A percentile compares a stretch with the other conserved stretches of the same genome.
Evolutionary conservation across 2,888 invertebrate genomes (phyloP).

Genomic region (Scaeva pyrastri): DNA sequence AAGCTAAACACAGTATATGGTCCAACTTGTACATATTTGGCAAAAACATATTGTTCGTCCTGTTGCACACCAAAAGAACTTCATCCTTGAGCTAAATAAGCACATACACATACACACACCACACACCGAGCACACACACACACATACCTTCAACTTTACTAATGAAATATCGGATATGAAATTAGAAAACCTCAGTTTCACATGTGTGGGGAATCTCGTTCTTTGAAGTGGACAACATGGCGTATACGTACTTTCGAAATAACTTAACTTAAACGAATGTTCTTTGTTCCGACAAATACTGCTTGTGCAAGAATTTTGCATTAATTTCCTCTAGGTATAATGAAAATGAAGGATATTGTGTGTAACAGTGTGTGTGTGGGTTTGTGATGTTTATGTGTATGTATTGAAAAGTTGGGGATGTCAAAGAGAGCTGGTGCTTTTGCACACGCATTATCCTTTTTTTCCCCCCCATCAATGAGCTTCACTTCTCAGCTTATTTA

Average conservation of each 20-base stretch:
- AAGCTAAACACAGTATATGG: no score
- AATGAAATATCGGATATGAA: neutral
- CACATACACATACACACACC: no score
- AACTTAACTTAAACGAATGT: neutral
- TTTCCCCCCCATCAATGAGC: neutral
- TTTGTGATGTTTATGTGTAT: neutral
- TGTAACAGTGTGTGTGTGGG: neutral
- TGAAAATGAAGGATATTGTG: conserved; percentile 31
- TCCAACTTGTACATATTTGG: no score
- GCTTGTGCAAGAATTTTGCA: conserved; percentile 44
- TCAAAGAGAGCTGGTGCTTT: neutral
- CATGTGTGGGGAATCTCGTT: neutral
- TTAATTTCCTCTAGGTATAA: conserved; percentile 49
- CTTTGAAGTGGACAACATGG: no score
- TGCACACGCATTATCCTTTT: conserved; percentile 28
- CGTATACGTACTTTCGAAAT: neutral
- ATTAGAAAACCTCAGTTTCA: neutral
- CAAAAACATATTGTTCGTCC: no score
- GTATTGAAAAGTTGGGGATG: neutral
- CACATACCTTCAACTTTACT: neutral
- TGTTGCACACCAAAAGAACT: no score
- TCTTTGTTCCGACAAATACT: neutral
- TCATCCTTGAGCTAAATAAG: no score
- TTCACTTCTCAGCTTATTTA: conserved; percentile 48
- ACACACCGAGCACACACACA: no score